Percentiles rank a stretch among this genome's conserved stretches.
phyloP scores from a whole-genome alignment of 23 tunicate species.

The Phallusia fumigata region DNA sequence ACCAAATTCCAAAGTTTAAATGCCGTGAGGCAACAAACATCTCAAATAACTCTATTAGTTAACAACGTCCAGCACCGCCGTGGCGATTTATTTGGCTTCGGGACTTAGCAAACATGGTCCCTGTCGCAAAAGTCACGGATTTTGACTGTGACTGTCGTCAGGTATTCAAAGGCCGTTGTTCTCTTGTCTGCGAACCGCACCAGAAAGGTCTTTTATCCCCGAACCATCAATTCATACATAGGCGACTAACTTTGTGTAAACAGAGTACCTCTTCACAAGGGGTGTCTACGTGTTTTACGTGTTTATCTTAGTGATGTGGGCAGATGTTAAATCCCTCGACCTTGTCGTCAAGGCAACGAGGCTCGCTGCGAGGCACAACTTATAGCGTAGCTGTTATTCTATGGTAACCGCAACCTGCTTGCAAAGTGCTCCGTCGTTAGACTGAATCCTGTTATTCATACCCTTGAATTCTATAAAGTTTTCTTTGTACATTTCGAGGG shows the following conservation, averaged over 20 bases:
- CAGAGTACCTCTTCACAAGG: background rate
- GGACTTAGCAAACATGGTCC: background rate
- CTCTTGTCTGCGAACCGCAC: background rate
- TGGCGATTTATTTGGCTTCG: background rate
- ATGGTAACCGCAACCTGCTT: background rate
- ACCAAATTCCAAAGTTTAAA: too few species aligned
- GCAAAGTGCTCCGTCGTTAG: background rate
- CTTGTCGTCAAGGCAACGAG: background rate
- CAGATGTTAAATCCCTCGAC: background rate
- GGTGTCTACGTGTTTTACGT: background rate
- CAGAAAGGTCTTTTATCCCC: background rate
- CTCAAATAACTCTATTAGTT: too few species aligned
- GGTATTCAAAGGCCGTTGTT: background rate
- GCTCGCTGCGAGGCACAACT: background rate
- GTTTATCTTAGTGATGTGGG: background rate
- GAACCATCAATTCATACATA: too few species aligned
- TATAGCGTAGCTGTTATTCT: background rate
- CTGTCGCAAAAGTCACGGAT: background rate
- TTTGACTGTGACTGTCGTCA: conserved; percentile 8
- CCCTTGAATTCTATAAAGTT: background rate
- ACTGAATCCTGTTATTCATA: background rate
- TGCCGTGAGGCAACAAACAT: too few species aligned
- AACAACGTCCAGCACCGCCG: background rate
- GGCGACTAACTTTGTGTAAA: too few species aligned
- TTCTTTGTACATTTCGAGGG: background rate